Conservation (phyloP, 2,113 vertebrate genomes). For the Myotis yumanensis region DNA sequence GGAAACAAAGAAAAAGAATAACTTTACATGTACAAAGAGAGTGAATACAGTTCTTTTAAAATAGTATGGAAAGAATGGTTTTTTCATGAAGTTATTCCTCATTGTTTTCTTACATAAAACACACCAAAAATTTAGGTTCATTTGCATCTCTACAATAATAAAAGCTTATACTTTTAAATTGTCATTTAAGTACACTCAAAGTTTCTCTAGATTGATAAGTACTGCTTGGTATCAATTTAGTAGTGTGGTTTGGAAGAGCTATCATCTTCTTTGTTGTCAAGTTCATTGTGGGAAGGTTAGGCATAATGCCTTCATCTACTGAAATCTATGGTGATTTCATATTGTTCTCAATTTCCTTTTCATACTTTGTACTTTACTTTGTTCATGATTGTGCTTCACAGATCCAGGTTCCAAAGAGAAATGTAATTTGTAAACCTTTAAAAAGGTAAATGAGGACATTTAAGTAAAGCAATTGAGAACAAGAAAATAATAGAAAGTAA, state of each 20-base stretch:
- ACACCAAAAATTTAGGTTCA: neutral
- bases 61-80: neutral
- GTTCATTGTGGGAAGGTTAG: neutral
- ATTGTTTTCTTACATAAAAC: constrained; percentile 63
- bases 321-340: constrained; percentile 53
- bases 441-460: constrained; percentile 25
- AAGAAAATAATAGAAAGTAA: constrained; percentile 29
- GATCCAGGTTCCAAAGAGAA: neutral
- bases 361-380: neutral
- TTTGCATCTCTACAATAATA: constrained; percentile 53
- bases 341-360: constrained; percentile 56
- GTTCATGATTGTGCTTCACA: neutral
- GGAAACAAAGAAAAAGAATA: neutral
- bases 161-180: constrained; percentile 51
- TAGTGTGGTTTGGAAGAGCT: neutral
- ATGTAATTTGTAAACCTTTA: neutral
- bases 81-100: constrained; percentile 34
- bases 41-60: neutral
- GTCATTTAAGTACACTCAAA: neutral
- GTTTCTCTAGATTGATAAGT: neutral
- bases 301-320: constrained; percentile 51
- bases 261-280: constrained; percentile 36
- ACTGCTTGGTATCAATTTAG: neutral
- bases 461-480: neutral
- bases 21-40: neutral